Base-by-base conservation (phyloP, 2,797 vertebrate species). In the Labroides dimidiatus region DNA sequence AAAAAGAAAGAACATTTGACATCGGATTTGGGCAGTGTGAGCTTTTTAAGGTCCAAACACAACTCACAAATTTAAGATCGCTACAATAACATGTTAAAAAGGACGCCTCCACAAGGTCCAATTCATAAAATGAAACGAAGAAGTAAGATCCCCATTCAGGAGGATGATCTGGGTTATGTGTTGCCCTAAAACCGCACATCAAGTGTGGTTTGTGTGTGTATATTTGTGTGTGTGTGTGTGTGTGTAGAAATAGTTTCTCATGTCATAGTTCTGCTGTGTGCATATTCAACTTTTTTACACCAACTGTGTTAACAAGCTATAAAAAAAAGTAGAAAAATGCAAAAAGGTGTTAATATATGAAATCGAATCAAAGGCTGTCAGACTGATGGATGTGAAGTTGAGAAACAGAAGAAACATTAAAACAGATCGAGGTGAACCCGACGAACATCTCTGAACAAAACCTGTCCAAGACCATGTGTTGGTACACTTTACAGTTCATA, bases 271-370 rank as follows among this genome's bases (percentile, higher is more conserved):
- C 39, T 44, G 7, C 52, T 19, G 1, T 59, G 27, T 33, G 36
- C 4, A 37, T 13, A 39, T 44, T 41, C 1, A 39, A 15, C 30
- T 20, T 52, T n/a, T 53, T 33, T 16, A 52, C 50, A 64, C 66
- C 66, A 50, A 45, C 27, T 44, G 16, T 53, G 54, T 41, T 61
- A 54, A 58, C 12, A 62, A 57, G 64, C 14, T 19, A 39, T 15
- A 69, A 60, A 60, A 60, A 60, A 51, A 57, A 24, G 27, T 4
- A 16, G 36, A 81, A 77, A n/a, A 66, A 55, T 27, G 4, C 13
- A 41, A 48, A 8, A 1, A 48, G 48, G 42, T 21, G 12, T 61
- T 20, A n/a, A 64, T 4, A 43, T 53, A 10, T 50, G 48, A 42
- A 19, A 21, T n/a, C n/a, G n/a, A 68, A 58, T 65, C 14, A 60